A percentile compares a stretch with the other conserved stretches of the same genome.
These are phyloP conservation scores for Meteorus colon DNA, from an alignment of 2,888 invertebrate genomes.

Conservation along the genomic window DNA sequence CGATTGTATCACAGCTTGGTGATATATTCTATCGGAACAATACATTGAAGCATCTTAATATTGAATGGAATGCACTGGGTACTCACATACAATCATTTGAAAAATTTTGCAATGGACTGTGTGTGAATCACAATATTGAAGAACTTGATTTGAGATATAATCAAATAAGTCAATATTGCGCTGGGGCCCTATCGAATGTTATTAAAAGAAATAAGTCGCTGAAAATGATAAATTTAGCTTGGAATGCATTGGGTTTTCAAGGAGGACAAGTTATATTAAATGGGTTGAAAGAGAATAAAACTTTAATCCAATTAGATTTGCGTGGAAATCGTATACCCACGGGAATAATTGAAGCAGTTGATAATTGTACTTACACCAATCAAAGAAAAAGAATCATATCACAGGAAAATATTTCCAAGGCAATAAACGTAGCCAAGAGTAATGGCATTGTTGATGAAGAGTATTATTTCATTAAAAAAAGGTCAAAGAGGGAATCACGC, in stretches of 20 bases:
- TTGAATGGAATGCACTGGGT: slow-evolving; percentile 72
- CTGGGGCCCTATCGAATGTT: slow-evolving; percentile 61
- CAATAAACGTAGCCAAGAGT: slow-evolving; percentile 46
- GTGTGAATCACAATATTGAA: slow-evolving; percentile 65
- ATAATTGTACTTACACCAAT: slow-evolving; percentile 57
- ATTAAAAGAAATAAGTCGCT: slow-evolving; percentile 65
- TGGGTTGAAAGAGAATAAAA: slow-evolving; percentile 63
- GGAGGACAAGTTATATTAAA: slow-evolving; percentile 68
- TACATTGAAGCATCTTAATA: slow-evolving; percentile 62
- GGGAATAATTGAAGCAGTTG: slow-evolving; percentile 65
- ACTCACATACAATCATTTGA: slow-evolving; percentile 62
- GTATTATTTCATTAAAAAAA: not conserved
- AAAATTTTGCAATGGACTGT: slow-evolving; percentile 67
- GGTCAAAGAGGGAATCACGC: not conserved
- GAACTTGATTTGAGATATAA: slow-evolving; percentile 70
- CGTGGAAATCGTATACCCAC: slow-evolving; percentile 71
- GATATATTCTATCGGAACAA: slow-evolving; percentile 66
- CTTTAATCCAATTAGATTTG: slow-evolving; percentile 61
- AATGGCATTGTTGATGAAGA: slow-evolving; percentile 42
- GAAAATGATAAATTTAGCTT: slow-evolving; percentile 66
- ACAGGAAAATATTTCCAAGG: slow-evolving; percentile 46
- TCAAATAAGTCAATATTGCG: slow-evolving; percentile 67
- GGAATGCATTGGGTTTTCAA: slow-evolving; percentile 70
- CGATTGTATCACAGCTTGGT: slow-evolving; percentile 65
- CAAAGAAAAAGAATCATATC: slow-evolving; percentile 51